Evolutionary conservation across 2,113 vertebrate genomes (phyloP).

Genomic region (Arizona elegans): DNA sequence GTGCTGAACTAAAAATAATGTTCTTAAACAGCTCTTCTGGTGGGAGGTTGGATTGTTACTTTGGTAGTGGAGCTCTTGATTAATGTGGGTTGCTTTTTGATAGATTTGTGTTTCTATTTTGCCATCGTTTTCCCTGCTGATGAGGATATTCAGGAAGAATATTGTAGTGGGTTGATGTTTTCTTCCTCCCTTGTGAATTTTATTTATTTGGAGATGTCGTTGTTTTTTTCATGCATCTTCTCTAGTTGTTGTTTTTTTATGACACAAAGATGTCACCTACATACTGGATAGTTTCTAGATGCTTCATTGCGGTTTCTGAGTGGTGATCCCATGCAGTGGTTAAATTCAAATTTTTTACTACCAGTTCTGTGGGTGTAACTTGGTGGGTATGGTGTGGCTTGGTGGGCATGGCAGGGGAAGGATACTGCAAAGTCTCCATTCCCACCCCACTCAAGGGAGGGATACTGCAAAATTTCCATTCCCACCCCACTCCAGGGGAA

Average conservation of each 20-base stretch:
- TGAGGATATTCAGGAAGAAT: background rate
- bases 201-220: background rate
- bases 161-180: background rate
- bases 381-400: too few relatives aligned
- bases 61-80: background rate
- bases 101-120: background rate
- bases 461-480: too few relatives aligned
- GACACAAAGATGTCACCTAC: background rate
- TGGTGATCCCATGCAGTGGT: background rate
- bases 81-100: background rate
- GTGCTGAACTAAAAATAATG: too few relatives aligned
- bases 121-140: background rate
- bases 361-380: too few relatives aligned
- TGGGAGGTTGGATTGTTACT: background rate
- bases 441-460: too few relatives aligned
- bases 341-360: too few relatives aligned
- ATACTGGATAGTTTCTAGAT: background rate
- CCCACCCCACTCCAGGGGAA: too few relatives aligned
- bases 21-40: background rate
- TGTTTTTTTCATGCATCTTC: background rate
- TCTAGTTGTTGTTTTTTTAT: background rate
- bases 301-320: background rate
- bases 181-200: background rate
- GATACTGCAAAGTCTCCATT: too few relatives aligned
- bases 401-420: too few relatives aligned